Percentiles rank a stretch among this genome's conserved stretches.
Evolutionary conservation across 2,888 invertebrate genomes (phyloP).

Genomic region (Phania funesta): DNA sequence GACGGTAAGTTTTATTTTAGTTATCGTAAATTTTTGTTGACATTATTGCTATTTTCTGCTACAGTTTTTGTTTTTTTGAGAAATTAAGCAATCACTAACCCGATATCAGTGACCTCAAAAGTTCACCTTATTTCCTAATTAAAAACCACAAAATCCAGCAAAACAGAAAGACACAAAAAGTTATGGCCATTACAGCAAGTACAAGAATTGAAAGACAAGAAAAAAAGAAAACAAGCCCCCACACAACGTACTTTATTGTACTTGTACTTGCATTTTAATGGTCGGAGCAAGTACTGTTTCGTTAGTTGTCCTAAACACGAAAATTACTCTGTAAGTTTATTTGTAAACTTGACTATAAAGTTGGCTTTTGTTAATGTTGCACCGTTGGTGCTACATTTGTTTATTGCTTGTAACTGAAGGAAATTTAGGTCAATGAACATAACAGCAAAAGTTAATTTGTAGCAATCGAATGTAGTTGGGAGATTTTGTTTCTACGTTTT

Average conservation of each 20-base stretch:
- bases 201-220: constrained; percentile 24
- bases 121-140: constrained; percentile 65
- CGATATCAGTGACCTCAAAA: constrained; percentile 64
- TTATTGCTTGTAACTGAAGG: constrained; percentile 44
- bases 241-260: constrained; percentile 28
- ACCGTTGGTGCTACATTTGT: constrained; percentile 8
- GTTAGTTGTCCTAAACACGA: not conserved
- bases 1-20: not conserved
- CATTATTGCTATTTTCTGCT: not conserved
- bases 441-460: constrained; percentile 62
- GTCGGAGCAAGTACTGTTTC: constrained; percentile 33
- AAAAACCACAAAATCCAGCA: constrained; percentile 41
- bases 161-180: not conserved
- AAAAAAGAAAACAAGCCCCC: constrained; percentile 29
- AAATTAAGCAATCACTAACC: constrained; percentile 50
- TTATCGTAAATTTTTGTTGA: constrained; percentile 6
- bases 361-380: constrained; percentile 20
- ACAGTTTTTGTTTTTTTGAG: constrained; percentile 3
- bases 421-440: constrained; percentile 65
- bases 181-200: constrained; percentile 21
- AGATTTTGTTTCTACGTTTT: constrained; percentile 11
- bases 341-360: constrained; percentile 36
- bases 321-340: constrained; percentile 7
- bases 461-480: constrained; percentile 39
- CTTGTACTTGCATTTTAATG: not conserved